Conservation (phyloP, 2,797 vertebrate species). For the Amphiprion clarkii region DNA sequence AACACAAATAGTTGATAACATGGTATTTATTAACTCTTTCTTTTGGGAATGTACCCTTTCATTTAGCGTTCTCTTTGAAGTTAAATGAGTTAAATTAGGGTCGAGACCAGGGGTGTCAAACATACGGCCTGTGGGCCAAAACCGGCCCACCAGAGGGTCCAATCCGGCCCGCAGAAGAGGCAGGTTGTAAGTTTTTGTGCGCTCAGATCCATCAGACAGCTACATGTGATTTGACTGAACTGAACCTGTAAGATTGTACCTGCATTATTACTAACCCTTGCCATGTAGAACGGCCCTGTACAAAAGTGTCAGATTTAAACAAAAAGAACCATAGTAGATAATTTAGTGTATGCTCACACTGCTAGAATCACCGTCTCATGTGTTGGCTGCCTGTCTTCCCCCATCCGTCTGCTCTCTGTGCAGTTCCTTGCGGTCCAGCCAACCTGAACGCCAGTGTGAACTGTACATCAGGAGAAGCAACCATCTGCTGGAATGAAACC, state of each 20-base stretch:
- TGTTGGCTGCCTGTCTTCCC: neutral
- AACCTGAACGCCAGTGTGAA: conserved; percentile 60
- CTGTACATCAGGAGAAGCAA: conserved; percentile 71
- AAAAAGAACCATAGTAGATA: too few species aligned
- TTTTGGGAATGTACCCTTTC: neutral
- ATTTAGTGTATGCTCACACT: too few species aligned
- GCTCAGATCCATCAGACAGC: neutral
- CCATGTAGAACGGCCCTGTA: neutral
- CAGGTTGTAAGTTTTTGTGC: neutral
- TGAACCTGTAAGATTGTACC: neutral
- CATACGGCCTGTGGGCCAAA: too few species aligned
- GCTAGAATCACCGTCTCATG: neutral
- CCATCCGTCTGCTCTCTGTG: neutral
- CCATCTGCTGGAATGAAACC: conserved; percentile 67
- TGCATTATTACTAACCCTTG: neutral
- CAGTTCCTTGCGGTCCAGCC: conserved; percentile 85
- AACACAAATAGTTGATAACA: neutral
- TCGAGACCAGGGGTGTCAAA: too few species aligned
- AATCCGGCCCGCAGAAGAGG: too few species aligned
- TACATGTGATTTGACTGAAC: neutral
- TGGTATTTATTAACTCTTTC: neutral
- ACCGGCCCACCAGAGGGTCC: too few species aligned
- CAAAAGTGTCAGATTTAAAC: neutral
- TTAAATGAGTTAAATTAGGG: neutral
- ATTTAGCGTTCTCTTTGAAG: too few species aligned